Conservation (phyloP, 2,888 invertebrate genomes). For the Acanthosepion lycidas region DNA sequence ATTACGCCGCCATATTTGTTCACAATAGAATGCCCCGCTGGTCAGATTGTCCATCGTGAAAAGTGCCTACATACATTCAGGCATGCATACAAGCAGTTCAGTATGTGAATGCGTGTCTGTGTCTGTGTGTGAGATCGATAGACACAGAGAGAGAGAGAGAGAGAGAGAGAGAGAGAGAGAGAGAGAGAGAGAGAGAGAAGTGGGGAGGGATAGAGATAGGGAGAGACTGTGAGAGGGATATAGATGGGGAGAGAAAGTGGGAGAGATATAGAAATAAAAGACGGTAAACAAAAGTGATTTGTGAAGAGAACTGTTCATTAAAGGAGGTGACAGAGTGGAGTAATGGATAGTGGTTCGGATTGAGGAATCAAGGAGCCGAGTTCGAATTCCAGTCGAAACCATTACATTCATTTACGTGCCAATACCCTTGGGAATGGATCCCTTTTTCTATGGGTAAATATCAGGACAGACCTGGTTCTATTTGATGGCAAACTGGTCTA, state of each 20-base stretch:
- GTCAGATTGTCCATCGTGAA: neutral
- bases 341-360: too few species aligned
- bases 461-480: too few species aligned
- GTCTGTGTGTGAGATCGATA: neutral
- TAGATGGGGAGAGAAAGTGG: neutral
- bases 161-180: neutral
- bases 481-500: too few species aligned
- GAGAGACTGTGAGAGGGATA: neutral
- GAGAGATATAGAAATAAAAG: neutral
- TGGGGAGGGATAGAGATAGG: neutral
- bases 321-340: too few species aligned
- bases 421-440: too few species aligned
- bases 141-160: fast-evolving
- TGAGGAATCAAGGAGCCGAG: too few species aligned
- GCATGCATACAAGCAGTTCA: neutral
- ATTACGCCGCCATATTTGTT: neutral
- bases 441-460: too few species aligned
- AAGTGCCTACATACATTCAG: neutral
- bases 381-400: too few species aligned
- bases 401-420: too few species aligned
- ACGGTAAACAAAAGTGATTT: too few species aligned
- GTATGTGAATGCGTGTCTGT: neutral
- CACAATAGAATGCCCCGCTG: neutral
- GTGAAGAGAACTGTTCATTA: too few species aligned
- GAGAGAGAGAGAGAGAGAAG: neutral